A percentile compares a stretch with the other conserved stretches of the same genome.
These are phyloP conservation scores for Lycodopsis pacificus DNA, from an alignment of 2,797 vertebrate species.

Conservation along the genomic window DNA sequence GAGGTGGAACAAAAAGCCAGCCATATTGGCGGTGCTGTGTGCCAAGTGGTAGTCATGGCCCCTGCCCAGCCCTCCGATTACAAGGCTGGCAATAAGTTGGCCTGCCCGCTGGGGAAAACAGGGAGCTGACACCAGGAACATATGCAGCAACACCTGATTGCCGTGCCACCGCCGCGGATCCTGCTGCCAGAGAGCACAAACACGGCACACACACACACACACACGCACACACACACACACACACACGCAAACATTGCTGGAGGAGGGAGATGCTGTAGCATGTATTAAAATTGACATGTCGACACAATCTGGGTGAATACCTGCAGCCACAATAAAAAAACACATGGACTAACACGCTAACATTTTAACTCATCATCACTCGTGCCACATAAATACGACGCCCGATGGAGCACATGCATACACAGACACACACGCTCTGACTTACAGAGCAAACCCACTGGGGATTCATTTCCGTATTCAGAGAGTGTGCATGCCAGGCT, in stretches of 20 bases:
- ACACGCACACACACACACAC: conserved; percentile 14
- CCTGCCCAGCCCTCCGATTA: conserved; percentile 91
- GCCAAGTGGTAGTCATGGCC: conserved; percentile 93
- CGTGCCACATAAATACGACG: not conserved
- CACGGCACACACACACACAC: conserved; percentile 34
- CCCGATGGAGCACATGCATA: conserved; percentile 23
- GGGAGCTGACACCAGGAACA: conserved; percentile 78
- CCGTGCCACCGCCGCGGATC: conserved; percentile 51
- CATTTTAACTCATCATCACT: conserved; percentile 26
- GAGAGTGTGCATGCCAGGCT: conserved; percentile 86
- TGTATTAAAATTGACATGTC: conserved; percentile 11
- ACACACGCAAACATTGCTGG: not conserved
- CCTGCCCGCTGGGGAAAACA: conserved; percentile 82
- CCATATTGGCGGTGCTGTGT: conserved; percentile 91
- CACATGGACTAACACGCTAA: not conserved
- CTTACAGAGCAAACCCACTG: conserved; percentile 80
- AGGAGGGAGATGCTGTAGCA: not conserved
- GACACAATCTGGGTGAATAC: conserved; percentile 1
- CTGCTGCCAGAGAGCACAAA: conserved; percentile 55
- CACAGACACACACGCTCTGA: conserved; percentile 36
- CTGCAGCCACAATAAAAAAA: not conserved
- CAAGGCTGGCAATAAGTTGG: conserved; percentile 87
- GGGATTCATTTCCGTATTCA: conserved; percentile 94
- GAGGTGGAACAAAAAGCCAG: conserved; percentile 83
- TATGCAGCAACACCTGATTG: conserved; percentile 82